phyloP scores from a whole-genome alignment of 2,888 invertebrate genomes.

The Aphodius sticticus region DNA sequence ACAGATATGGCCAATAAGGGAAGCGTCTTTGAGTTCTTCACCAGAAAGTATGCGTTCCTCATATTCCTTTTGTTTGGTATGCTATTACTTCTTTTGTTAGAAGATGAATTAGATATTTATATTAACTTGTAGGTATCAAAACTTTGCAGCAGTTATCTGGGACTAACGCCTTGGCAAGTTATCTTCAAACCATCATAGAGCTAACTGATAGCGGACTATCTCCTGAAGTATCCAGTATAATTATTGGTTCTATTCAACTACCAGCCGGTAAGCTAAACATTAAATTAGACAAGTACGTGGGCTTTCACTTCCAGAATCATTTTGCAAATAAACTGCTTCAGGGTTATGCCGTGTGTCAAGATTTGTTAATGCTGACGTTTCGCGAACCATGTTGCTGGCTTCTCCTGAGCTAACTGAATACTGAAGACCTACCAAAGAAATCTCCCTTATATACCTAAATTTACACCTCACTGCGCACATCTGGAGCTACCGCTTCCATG shows the following conservation, averaged over 20 bases:
- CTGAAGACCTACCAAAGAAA: too few relatives aligned
- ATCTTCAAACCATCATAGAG: slow-evolving; percentile 68
- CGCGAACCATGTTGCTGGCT: too few relatives aligned
- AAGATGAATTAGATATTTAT: neutral
- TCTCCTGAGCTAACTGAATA: too few relatives aligned
- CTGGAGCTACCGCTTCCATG: too few relatives aligned
- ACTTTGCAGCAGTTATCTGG: slow-evolving; percentile 69
- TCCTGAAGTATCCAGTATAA: slow-evolving; percentile 65
- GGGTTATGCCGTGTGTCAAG: too few relatives aligned
- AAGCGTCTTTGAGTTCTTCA: slow-evolving; percentile 15
- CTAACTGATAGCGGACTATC: slow-evolving; percentile 63
- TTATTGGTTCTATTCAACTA: slow-evolving; percentile 67
- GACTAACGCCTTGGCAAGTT: slow-evolving; percentile 67
- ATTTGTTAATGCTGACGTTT: too few relatives aligned
- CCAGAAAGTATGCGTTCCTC: slow-evolving; percentile 30
- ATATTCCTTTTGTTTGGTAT: slow-evolving; percentile 37
- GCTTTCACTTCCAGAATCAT: too few relatives aligned
- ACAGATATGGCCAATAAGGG: slow-evolving; percentile 54
- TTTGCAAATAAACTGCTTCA: too few relatives aligned
- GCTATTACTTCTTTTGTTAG: neutral
- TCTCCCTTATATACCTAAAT: too few relatives aligned
- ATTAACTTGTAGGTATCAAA: slow-evolving; percentile 57
- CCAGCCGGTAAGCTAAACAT: slow-evolving; percentile 59
- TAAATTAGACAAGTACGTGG: neutral
- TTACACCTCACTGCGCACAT: too few relatives aligned